These are phyloP conservation scores for Lepidochitona cinerea DNA, from an alignment of 2,888 invertebrate species.

Conservation along the genomic window DNA sequence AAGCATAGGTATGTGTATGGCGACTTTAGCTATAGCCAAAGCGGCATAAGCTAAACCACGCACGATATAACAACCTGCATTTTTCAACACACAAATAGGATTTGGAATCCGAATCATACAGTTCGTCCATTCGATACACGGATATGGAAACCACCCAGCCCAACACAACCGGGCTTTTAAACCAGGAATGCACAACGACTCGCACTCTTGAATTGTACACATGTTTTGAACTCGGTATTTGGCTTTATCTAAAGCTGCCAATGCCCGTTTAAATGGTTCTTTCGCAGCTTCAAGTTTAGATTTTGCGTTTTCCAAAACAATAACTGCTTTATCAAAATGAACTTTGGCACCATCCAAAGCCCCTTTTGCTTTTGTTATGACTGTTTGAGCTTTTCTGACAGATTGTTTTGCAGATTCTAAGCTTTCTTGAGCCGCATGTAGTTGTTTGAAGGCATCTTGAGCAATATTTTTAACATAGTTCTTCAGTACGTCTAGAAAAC, in stretches of 20 bases:
- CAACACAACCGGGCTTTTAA: background rate
- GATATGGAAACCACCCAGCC: background rate
- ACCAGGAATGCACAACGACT: slow-evolving; percentile 6
- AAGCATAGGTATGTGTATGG: background rate
- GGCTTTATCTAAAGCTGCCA: background rate
- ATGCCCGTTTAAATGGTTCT: background rate
- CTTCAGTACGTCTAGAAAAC: background rate
- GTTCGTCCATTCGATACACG: background rate
- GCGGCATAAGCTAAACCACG: slow-evolving; percentile 5
- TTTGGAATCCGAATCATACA: slow-evolving; percentile 10
- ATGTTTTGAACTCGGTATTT: background rate
- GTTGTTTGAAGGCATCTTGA: background rate
- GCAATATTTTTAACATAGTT: background rate
- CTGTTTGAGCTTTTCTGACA: background rate
- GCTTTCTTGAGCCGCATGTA: background rate
- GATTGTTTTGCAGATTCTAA: background rate
- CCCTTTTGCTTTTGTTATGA: background rate
- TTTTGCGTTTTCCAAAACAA: background rate
- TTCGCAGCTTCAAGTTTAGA: background rate
- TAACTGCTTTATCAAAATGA: background rate
- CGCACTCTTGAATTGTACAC: slow-evolving; percentile 10
- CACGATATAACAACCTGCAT: background rate
- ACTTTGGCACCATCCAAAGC: background rate
- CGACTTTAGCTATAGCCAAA: background rate
- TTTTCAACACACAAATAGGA: background rate